Conservation (phyloP, 2,113 vertebrate genomes). For the Lanius collurio region DNA sequence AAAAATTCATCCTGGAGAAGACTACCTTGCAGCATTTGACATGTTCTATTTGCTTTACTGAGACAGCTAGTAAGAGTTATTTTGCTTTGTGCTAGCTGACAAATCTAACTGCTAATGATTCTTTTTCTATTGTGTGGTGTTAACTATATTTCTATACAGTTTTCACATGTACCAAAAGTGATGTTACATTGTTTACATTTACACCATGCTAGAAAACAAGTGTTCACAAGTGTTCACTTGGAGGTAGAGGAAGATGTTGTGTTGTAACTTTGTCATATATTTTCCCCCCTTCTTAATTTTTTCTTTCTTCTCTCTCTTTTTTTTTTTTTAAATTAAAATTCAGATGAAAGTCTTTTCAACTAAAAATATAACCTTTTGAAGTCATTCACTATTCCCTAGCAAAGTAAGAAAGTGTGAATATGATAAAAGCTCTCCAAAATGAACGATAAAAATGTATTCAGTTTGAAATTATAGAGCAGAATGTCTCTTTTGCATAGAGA, state of each 20-base stretch:
- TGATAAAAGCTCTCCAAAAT: constrained; percentile 38
- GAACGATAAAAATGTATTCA: constrained; percentile 21
- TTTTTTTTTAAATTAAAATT: not conserved
- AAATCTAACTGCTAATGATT: not conserved
- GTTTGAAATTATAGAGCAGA: constrained; percentile 5
- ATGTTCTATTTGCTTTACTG: not conserved
- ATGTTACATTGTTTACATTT: not conserved
- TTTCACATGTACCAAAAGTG: not conserved
- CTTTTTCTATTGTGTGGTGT: not conserved
- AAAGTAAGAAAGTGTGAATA: not conserved
- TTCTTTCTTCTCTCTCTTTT: not conserved
- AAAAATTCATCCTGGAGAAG: not conserved
- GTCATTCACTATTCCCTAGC: not conserved
- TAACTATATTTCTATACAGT: not conserved
- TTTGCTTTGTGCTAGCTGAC: not conserved
- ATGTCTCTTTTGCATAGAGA: constrained; percentile 8
- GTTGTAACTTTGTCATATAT: not conserved
- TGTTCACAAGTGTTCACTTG: not conserved
- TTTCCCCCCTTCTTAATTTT: not conserved
- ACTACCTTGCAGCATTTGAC: not conserved
- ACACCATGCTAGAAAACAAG: not conserved
- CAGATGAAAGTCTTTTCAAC: constrained; percentile 10
- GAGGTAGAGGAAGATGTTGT: not conserved
- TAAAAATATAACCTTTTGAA: constrained; percentile 52
- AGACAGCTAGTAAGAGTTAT: not conserved